Conservation (phyloP, 2,888 invertebrate species). For the Xanthostigma xanthostigma region DNA sequence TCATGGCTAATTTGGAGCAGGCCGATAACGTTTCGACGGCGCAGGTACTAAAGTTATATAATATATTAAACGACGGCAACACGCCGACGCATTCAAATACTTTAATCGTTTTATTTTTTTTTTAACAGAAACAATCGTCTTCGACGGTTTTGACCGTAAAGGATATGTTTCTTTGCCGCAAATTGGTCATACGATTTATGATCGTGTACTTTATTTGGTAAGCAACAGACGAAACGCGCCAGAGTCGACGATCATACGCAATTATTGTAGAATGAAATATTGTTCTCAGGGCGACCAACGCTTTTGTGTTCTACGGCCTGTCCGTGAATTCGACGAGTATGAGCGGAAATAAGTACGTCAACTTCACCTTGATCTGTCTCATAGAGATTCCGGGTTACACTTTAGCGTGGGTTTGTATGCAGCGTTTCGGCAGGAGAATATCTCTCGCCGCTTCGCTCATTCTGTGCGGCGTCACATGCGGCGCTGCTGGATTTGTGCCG, state of each 20-base stretch:
- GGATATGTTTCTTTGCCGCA: constrained; percentile 29
- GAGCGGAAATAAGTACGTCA: constrained; percentile 50
- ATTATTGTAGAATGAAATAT: background rate
- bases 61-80: too few relatives aligned
- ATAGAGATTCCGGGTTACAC: constrained; percentile 45
- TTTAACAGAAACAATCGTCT: too few relatives aligned
- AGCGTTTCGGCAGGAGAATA: constrained; percentile 33
- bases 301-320: constrained; percentile 53
- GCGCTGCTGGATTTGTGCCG: constrained; percentile 36
- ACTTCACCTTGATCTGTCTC: constrained; percentile 45
- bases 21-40: constrained; percentile 2
- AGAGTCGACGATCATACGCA: background rate
- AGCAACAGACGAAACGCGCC: constrained; percentile 8
- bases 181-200: constrained; percentile 29
- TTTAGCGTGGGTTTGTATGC: constrained; percentile 34
- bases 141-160: constrained; percentile 20
- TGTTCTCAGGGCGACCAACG: constrained; percentile 38
- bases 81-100: too few relatives aligned
- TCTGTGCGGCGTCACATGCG: constrained; percentile 36
- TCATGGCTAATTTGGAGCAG: constrained; percentile 29
- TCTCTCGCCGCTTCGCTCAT: constrained; percentile 36
- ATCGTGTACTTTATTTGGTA: constrained; percentile 36
- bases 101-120: too few relatives aligned
- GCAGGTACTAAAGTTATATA: too few relatives aligned
- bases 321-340: constrained; percentile 49